A percentile compares a stretch with the other conserved stretches of the same genome.
These are phyloP conservation scores for Penaeus vannamei DNA, from an alignment of 1,140 invertebrate genomes.

Conservation along the genomic window DNA sequence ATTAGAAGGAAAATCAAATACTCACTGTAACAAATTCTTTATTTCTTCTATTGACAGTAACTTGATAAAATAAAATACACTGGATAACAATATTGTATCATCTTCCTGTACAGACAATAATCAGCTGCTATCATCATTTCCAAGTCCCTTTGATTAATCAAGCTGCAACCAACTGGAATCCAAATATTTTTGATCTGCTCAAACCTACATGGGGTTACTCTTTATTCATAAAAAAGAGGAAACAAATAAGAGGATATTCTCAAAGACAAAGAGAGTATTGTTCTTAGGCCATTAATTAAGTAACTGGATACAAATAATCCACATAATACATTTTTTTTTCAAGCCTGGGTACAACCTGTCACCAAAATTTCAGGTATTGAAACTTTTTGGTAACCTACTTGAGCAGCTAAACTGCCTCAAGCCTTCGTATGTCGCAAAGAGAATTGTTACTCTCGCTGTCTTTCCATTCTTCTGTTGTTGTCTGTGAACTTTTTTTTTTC, in stretches of 20 bases:
- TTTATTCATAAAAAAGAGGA: conserved; percentile 27
- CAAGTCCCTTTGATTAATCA: conserved; percentile 58
- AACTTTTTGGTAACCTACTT: no score
- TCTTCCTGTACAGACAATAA: conserved; percentile 63
- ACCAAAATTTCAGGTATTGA: no score
- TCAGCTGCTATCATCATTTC: conserved; percentile 62
- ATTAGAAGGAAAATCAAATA: conserved; percentile 1
- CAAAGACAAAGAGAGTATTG: neutral
- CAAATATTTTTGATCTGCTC: conserved; percentile 46
- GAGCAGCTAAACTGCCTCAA: no score
- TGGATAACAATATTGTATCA: conserved; percentile 63
- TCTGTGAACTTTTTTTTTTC: no score
- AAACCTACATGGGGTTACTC: conserved; percentile 7
- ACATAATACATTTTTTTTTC: no score
- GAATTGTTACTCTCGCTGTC: no score
- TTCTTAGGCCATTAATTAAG: conserved; percentile 28
- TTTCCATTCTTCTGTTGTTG: no score
- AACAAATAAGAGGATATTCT: conserved; percentile 34
- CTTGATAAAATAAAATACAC: conserved; percentile 65
- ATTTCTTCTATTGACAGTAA: conserved; percentile 63
- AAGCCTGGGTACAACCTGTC: no score
- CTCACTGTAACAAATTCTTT: conserved; percentile 59
- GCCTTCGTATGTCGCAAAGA: no score
- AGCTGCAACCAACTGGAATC: conserved; percentile 61
- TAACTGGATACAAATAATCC: neutral